These are phyloP conservation scores for Acanthurus lineatus DNA, from an alignment of 2,797 vertebrate species.

Conservation along the genomic window DNA sequence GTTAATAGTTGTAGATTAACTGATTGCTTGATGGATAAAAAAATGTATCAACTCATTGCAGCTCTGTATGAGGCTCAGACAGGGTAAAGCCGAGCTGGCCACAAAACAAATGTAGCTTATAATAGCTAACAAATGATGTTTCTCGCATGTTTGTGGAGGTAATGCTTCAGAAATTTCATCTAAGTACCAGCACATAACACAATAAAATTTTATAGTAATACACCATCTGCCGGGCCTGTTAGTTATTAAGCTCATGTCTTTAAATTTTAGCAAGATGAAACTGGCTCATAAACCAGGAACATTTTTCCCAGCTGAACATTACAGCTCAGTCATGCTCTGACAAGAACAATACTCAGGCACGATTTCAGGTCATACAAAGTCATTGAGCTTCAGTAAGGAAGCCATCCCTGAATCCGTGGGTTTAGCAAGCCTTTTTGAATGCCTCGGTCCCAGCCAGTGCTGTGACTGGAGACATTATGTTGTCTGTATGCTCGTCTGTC, in stretches of 20 bases:
- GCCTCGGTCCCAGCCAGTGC: neutral
- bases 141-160: constrained; percentile 3
- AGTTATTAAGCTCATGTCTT: neutral
- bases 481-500: too few species aligned
- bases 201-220: neutral
- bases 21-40: neutral
- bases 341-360: neutral
- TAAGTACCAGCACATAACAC: neutral
- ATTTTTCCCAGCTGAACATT: neutral
- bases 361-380: neutral
- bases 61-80: neutral
- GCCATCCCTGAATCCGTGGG: neutral
- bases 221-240: neutral
- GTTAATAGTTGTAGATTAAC: neutral
- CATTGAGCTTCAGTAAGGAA: neutral
- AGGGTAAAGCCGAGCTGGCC: neutral
- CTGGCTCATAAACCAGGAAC: constrained; percentile 6
- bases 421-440: constrained; percentile 12
- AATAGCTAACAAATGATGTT: neutral
- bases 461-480: too few species aligned
- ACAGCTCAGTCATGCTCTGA: neutral
- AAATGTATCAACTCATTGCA: neutral
- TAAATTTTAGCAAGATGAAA: neutral
- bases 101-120: constrained; percentile 4
- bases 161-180: neutral